phyloP scores from a whole-genome alignment of 2,113 vertebrate species.

The Gorsachius goisagi region DNA sequence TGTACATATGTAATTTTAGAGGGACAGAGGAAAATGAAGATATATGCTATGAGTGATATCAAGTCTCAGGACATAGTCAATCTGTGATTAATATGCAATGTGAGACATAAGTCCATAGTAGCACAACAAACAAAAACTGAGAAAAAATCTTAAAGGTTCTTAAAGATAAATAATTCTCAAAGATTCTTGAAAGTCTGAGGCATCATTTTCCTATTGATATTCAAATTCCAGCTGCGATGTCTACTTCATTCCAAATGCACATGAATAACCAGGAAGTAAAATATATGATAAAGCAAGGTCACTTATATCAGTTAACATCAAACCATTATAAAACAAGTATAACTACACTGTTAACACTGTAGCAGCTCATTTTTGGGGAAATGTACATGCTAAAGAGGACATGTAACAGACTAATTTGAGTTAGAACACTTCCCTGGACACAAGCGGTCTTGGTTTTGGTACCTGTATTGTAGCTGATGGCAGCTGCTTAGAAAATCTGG shows the following conservation, averaged over 20 bases:
- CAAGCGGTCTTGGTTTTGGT: not conserved
- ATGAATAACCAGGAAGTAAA: not conserved
- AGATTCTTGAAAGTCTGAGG: not conserved
- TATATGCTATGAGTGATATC: not conserved
- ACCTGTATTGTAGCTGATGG: not conserved
- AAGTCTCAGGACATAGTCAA: not conserved
- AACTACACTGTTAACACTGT: not conserved
- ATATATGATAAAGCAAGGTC: not conserved
- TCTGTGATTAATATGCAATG: not conserved
- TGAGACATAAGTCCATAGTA: not conserved
- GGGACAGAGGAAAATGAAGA: not conserved
- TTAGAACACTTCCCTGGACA: not conserved
- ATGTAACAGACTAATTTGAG: not conserved
- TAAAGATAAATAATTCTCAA: not conserved
- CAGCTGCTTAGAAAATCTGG: not conserved
- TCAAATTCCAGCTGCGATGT: not conserved
- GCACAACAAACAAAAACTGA: not conserved
- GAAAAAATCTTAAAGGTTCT: not conserved
- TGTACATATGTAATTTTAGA: not conserved
- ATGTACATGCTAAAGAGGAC: not conserved
- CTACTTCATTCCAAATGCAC: not conserved
- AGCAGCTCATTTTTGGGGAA: not conserved
- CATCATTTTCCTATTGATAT: not conserved
- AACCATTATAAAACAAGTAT: not conserved
- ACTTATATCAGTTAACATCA: not conserved